Conservation (phyloP, 2,113 vertebrate genomes). For the Myocastor coypus region DNA sequence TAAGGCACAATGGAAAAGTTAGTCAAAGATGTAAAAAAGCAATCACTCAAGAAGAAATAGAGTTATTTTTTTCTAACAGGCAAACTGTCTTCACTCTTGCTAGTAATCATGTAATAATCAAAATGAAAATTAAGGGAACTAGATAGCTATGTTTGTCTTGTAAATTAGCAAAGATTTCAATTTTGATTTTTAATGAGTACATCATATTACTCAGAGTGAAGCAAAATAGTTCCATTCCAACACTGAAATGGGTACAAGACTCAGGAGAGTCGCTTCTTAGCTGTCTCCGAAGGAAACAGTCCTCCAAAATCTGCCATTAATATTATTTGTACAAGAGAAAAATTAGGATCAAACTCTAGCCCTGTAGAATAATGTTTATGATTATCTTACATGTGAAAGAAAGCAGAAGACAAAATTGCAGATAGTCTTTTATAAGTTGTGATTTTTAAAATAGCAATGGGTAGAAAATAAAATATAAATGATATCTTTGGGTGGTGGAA, state of each 20-base stretch:
- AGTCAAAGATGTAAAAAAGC: constrained; percentile 2
- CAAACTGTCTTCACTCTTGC: neutral
- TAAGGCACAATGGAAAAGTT: constrained; percentile 9
- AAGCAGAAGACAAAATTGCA: neutral
- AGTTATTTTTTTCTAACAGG: constrained; percentile 24
- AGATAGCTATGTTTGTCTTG: neutral
- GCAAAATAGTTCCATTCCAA: constrained; percentile 10
- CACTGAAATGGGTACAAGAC: neutral
- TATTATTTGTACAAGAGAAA: constrained; percentile 29
- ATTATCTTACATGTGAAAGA: neutral
- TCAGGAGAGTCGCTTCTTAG: neutral
- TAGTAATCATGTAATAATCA: neutral
- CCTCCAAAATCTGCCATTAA: constrained; percentile 10
- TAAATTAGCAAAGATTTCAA: constrained; percentile 45
- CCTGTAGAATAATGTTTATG: neutral
- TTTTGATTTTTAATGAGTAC: constrained; percentile 44
- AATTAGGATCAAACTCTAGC: constrained; percentile 18
- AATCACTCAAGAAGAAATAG: constrained; percentile 52
- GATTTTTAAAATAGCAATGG: neutral
- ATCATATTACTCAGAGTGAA: neutral
- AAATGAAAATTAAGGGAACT: constrained; percentile 53
- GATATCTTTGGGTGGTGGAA: neutral
- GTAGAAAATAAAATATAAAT: neutral
- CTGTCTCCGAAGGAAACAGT: neutral
- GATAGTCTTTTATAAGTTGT: neutral